Percentiles rank a stretch among this genome's conserved stretches.
Conservation (phyloP, 1,140 invertebrate genomes). For the Pomacea maculata region DNA sequence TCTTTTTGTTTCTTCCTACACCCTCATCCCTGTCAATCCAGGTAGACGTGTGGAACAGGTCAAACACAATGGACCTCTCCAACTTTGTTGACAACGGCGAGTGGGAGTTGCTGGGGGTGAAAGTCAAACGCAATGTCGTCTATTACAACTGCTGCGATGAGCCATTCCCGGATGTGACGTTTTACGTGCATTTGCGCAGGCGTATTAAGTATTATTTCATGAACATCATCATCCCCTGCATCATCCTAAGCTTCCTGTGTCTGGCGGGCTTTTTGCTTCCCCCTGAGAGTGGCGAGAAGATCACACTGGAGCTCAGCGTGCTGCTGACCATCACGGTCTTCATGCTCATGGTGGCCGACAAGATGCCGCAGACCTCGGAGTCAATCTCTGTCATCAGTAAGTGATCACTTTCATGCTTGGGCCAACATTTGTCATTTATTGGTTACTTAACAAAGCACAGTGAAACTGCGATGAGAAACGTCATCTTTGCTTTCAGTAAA, state of each 20-base stretch:
- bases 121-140: conserved; percentile 71
- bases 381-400: conserved; percentile 71
- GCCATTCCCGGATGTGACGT: conserved; percentile 65
- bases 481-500: too few relatives aligned
- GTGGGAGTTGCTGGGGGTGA: conserved; percentile 51
- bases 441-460: neutral
- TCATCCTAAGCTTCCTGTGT: conserved; percentile 69
- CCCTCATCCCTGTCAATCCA: conserved; percentile 67
- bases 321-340: conserved; percentile 72
- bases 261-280: conserved; percentile 72
- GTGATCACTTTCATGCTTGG: conserved; percentile 15
- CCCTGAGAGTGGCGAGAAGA: conserved; percentile 72
- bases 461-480: neutral
- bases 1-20: too few relatives aligned
- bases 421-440: neutral
- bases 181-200: conserved; percentile 64
- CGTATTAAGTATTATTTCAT: conserved; percentile 68
- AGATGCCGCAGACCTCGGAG: conserved; percentile 72
- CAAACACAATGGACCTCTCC: conserved; percentile 69
- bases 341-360: conserved; percentile 72
- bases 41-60: conserved; percentile 74
- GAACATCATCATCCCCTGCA: conserved; percentile 72
- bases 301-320: conserved; percentile 71
- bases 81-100: conserved; percentile 59
- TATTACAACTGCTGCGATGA: conserved; percentile 75